These are phyloP conservation scores for Dallia pectoralis DNA, from an alignment of 2,797 vertebrate genomes.

Conservation along the genomic window DNA sequence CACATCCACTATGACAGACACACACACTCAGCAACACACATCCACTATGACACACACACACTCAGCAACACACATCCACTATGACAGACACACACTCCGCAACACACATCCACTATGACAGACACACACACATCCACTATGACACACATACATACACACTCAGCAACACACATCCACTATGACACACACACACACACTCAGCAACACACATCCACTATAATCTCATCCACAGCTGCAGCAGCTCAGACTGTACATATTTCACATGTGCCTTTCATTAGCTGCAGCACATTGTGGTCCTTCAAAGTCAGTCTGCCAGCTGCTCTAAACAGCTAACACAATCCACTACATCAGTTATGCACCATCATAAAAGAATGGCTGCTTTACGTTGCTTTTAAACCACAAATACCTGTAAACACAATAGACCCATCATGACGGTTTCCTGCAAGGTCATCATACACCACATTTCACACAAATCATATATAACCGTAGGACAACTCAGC, in stretches of 20 bases:
- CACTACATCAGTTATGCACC: slow-evolving; percentile 34
- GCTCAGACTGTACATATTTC: slow-evolving; percentile 47
- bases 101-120: no score
- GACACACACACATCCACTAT: background rate
- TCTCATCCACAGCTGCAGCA: slow-evolving; percentile 27
- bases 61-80: no score
- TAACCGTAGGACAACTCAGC: no score
- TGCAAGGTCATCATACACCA: no score
- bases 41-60: no score
- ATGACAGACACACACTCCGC: background rate
- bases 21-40: background rate
- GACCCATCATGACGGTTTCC: background rate
- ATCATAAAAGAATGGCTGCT: slow-evolving; percentile 34
- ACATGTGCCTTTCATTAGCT: slow-evolving; percentile 62
- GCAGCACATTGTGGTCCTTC: slow-evolving; percentile 39
- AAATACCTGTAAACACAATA: background rate
- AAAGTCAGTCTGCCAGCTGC: slow-evolving; percentile 11
- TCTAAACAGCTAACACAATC: slow-evolving; percentile 13
- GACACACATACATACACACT: background rate
- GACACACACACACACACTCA: background rate
- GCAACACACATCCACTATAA: background rate
- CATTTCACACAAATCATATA: no score
- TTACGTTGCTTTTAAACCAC: slow-evolving; percentile 24
- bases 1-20: background rate
- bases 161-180: background rate